A percentile compares a stretch with the other conserved stretches of the same genome.
These are phyloP conservation scores for Macrophya annulata DNA, from an alignment of 2,888 invertebrate genomes.

Conservation along the genomic window DNA sequence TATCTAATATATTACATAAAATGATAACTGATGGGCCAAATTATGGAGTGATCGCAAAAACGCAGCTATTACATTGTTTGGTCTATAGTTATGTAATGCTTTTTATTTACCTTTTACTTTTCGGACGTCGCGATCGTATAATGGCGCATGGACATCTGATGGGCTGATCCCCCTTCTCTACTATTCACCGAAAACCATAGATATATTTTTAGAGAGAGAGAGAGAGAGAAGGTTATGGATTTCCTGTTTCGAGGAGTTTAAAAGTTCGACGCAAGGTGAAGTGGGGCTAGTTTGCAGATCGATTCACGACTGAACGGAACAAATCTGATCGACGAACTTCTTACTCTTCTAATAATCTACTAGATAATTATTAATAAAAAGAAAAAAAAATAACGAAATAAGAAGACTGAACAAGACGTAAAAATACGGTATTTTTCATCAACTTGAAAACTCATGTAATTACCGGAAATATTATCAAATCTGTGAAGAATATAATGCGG, in stretches of 20 bases:
- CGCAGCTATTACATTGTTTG: conserved; percentile 13
- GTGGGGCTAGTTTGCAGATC: conserved; percentile 7
- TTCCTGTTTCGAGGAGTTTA: not conserved
- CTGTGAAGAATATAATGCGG: too few species aligned
- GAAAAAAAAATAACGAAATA: not conserved
- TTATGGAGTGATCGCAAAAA: not conserved
- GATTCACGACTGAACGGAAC: conserved; percentile 6
- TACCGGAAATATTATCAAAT: too few species aligned
- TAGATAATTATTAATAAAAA: not conserved
- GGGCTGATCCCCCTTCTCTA: not conserved
- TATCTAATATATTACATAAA: not conserved
- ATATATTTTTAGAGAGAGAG: not conserved
- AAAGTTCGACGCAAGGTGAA: conserved; percentile 21
- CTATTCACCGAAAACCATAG: not conserved
- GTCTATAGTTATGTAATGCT: not conserved
- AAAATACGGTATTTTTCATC: not conserved
- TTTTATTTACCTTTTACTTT: conserved; percentile 25
- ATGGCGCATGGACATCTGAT: not conserved
- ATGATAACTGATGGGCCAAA: not conserved
- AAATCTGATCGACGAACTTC: not conserved
- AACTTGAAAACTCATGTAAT: not conserved
- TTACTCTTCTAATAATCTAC: not conserved
- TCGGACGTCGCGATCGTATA: not conserved
- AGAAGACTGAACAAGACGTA: not conserved
- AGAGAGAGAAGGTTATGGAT: not conserved